Percentiles rank a stretch among this genome's conserved stretches.
These are phyloP conservation scores for Mobula birostris DNA, from an alignment of 2,113 vertebrate species.

Conservation along the genomic window DNA sequence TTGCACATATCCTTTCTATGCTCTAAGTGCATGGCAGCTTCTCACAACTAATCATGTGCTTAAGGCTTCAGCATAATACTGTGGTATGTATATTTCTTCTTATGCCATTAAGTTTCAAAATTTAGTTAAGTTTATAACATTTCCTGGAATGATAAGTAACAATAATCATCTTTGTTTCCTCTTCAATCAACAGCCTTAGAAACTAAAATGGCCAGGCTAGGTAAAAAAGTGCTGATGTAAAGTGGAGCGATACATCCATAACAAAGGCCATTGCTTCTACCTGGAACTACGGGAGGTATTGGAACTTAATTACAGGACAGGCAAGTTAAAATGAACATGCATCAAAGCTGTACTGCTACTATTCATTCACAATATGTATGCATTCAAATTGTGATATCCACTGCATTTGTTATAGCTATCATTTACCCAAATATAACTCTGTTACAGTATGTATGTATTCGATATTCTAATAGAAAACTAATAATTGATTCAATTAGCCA, in stretches of 20 bases:
- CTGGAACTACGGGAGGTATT: not conserved
- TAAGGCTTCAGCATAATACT: not conserved
- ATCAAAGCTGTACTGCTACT: not conserved
- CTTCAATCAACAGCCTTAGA: conserved; percentile 63
- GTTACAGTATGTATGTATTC: not conserved
- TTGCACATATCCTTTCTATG: conserved; percentile 3
- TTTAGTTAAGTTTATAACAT: not conserved
- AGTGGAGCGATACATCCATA: not conserved
- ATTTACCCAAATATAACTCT: conserved; percentile 8
- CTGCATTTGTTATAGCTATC: not conserved
- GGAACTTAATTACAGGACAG: not conserved
- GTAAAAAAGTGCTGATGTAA: conserved; percentile 68
- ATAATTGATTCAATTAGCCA: not conserved
- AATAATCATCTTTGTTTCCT: not conserved
- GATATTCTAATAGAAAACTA: not conserved
- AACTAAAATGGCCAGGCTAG: conserved; percentile 74
- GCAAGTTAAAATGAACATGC: not conserved
- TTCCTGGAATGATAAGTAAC: not conserved
- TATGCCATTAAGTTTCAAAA: not conserved
- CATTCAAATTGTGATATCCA: not conserved
- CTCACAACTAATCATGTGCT: not conserved
- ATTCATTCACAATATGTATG: not conserved
- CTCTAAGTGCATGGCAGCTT: conserved; percentile 24
- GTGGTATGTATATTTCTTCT: conserved; percentile 25
- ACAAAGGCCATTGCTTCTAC: not conserved